Evolutionary conservation across 1,140 invertebrate genomes (phyloP).

Genomic region (Daktulosphaira vitifoliae): DNA sequence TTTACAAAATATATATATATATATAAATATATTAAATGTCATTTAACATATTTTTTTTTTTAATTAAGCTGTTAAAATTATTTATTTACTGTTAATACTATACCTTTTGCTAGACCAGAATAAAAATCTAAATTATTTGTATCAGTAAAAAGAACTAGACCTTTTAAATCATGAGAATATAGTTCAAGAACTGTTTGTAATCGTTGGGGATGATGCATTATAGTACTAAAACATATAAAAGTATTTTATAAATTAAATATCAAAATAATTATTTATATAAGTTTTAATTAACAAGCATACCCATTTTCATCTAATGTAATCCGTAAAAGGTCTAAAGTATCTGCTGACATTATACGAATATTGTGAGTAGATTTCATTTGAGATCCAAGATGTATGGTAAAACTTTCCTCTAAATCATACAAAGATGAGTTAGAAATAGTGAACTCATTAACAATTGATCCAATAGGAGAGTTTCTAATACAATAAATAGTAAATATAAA

Average conservation of each 20-base stretch:
- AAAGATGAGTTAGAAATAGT: constrained; percentile 22
- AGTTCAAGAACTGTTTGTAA: constrained; percentile 87
- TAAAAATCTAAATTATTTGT: constrained; percentile 60
- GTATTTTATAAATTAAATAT: neutral
- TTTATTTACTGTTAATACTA: neutral
- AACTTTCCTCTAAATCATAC: constrained; percentile 73
- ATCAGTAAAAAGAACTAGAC: constrained; percentile 74
- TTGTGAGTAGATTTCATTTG: constrained; percentile 99
- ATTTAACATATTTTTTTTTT: too few species aligned
- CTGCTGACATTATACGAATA: constrained; percentile 76
- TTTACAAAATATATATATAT: too few species aligned
- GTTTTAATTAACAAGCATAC: constrained; percentile 16
- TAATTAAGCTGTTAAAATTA: neutral
- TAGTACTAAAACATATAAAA: constrained; percentile 44
- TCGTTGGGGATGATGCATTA: constrained; percentile 64
- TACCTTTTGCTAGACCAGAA: constrained; percentile 61
- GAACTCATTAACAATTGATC: constrained; percentile 2
- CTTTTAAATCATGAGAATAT: constrained; percentile 85
- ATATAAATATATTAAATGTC: neutral
- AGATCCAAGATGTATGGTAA: constrained; percentile 92
- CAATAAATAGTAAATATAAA: too few species aligned
- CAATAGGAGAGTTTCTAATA: constrained; percentile 36
- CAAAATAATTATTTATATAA: neutral
- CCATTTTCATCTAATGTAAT: constrained; percentile 26
- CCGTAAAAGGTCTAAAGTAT: constrained; percentile 77